Conservation (phyloP, 2,113 vertebrate species). For the Beaufortia kweichowensis region DNA sequence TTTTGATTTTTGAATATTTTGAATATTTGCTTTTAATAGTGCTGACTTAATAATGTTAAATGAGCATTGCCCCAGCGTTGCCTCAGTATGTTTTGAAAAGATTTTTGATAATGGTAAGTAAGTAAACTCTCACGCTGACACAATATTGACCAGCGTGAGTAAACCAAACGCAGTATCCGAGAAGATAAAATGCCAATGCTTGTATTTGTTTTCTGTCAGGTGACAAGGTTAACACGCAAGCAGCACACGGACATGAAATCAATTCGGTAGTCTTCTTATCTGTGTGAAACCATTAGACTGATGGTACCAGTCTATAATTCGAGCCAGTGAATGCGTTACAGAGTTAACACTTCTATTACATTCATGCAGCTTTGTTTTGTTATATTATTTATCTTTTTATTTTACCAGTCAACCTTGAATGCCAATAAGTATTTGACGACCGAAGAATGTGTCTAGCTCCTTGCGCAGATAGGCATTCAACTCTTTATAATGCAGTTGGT, state of each 20-base stretch:
- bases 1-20: neutral
- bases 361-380: neutral
- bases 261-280: constrained; percentile 37
- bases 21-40: neutral
- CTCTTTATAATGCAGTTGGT: neutral
- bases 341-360: neutral
- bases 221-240: constrained; percentile 35
- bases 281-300: neutral
- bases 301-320: neutral
- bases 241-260: constrained; percentile 28
- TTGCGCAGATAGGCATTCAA: neutral
- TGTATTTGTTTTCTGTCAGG: constrained; percentile 43
- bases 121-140: neutral
- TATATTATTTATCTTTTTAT: neutral
- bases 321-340: neutral
- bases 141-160: constrained; percentile 15
- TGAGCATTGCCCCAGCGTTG: constrained; percentile 4
- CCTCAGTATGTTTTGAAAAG: constrained; percentile 31
- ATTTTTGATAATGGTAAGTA: constrained; percentile 6
- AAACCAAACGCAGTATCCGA: constrained; percentile 5
- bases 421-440: neutral
- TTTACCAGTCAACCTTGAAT: constrained; percentile 27
- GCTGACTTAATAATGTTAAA: neutral
- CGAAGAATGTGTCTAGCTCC: neutral
- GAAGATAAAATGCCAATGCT: constrained; percentile 26